Percentiles rank a stretch among this genome's conserved stretches.
These are phyloP conservation scores for Coregonus suidteri DNA, from an alignment of 2,797 vertebrate species.

Conservation along the genomic window DNA sequence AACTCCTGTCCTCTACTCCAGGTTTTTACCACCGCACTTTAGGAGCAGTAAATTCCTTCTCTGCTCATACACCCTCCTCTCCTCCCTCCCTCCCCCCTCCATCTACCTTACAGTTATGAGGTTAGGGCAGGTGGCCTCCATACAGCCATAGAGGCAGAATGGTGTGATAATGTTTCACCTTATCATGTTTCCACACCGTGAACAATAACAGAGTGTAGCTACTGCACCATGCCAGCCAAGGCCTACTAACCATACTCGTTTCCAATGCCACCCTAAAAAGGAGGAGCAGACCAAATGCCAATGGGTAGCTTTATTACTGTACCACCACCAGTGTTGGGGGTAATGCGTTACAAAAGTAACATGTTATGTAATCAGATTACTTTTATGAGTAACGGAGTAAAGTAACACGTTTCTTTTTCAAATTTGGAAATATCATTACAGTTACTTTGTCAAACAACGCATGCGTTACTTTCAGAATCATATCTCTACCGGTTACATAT, in stretches of 20 bases:
- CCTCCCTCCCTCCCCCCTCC: neutral
- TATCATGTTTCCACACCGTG: conserved; percentile 59
- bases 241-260: neutral
- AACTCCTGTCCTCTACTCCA: conserved; percentile 50
- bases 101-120: conserved; percentile 13
- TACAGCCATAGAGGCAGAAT: neutral
- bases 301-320: no score
- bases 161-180: conserved; percentile 52
- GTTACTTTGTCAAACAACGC: no score
- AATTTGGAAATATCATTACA: no score
- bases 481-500: no score
- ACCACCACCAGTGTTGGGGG: no score
- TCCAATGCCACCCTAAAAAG: no score
- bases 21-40: conserved; percentile 51
- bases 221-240: conserved; percentile 54
- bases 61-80: neutral
- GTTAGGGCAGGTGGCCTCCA: conserved; percentile 9
- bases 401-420: no score
- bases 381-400: no score
- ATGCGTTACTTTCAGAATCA: no score
- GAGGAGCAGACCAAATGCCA: no score
- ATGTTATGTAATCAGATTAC: no score
- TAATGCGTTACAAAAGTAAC: no score
- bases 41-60: conserved; percentile 57
- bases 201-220: conserved; percentile 45